Percentiles rank a stretch among this genome's conserved stretches.
These are phyloP conservation scores for Suillia variegata DNA, from an alignment of 2,888 invertebrate genomes.

Conservation along the genomic window DNA sequence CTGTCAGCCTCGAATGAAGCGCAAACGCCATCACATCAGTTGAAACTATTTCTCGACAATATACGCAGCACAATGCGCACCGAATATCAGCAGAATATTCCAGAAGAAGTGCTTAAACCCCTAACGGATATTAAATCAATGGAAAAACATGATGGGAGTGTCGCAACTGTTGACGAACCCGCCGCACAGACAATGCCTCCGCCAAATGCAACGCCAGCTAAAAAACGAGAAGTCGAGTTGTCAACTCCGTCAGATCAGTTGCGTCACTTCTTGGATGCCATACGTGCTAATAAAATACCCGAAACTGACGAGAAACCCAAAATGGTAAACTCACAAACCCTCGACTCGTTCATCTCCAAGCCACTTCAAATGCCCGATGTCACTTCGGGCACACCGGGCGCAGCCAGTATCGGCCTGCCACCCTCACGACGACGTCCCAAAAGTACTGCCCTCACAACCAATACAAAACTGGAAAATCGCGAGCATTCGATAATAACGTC, in stretches of 20 bases:
- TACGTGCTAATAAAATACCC: slow-evolving; percentile 59
- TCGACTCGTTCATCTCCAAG: slow-evolving; percentile 54
- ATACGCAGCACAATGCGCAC: slow-evolving; percentile 59
- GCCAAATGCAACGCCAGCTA: slow-evolving; percentile 25
- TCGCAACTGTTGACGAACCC: slow-evolving; percentile 22
- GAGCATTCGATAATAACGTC: slow-evolving; percentile 57
- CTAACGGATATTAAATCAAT: slow-evolving; percentile 34
- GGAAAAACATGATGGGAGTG: slow-evolving; percentile 19
- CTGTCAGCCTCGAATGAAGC: slow-evolving; percentile 47
- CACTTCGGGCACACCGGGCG: slow-evolving; percentile 48
- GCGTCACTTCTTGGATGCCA: slow-evolving; percentile 59
- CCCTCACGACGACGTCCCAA: slow-evolving; percentile 42
- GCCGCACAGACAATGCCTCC: slow-evolving; percentile 11
- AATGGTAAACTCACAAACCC: slow-evolving; percentile 49
- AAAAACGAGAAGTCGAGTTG: slow-evolving; percentile 37
- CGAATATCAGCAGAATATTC: slow-evolving; percentile 55
- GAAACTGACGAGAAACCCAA: slow-evolving; percentile 53
- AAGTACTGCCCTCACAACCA: slow-evolving; percentile 33
- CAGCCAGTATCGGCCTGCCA: slow-evolving; percentile 27
- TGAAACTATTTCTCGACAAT: slow-evolving; percentile 58
- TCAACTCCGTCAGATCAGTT: slow-evolving; percentile 61
- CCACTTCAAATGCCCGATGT: slow-evolving; percentile 56
- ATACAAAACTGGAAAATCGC: slow-evolving; percentile 40
- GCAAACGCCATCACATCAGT: slow-evolving; percentile 59
- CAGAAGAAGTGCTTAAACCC: slow-evolving; percentile 52